A percentile compares a stretch with the other conserved stretches of the same genome.
phyloP scores from a whole-genome alignment of 2,888 invertebrate species.

The Mythimna lalbum region DNA sequence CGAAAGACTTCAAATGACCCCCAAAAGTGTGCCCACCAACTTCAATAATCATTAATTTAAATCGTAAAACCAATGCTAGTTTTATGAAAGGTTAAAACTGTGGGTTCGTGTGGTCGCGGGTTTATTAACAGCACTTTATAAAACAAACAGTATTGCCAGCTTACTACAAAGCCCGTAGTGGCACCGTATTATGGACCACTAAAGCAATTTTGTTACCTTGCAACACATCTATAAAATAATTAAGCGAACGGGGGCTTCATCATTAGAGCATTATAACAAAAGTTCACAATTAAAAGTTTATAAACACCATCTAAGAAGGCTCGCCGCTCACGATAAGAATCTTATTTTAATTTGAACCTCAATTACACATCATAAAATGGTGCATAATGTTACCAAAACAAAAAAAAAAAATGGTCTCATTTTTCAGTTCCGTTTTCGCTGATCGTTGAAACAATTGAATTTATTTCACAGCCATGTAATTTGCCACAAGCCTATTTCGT shows the following conservation, averaged over 20 bases:
- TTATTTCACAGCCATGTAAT: slow-evolving; percentile 48
- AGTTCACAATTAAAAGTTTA: slow-evolving; percentile 81
- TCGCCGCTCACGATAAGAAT: slow-evolving; percentile 73
- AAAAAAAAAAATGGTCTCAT: slow-evolving; percentile 42
- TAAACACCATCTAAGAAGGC: slow-evolving; percentile 81
- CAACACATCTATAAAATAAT: slow-evolving; percentile 78
- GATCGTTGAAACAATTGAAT: slow-evolving; percentile 60
- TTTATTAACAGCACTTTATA: slow-evolving; percentile 67
- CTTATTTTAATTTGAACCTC: slow-evolving; percentile 71
- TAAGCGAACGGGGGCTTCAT: slow-evolving; percentile 75
- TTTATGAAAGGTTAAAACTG: slow-evolving; percentile 58
- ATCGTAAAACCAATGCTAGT: slow-evolving; percentile 57
- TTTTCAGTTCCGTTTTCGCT: slow-evolving; percentile 42
- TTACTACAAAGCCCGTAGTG: slow-evolving; percentile 67
- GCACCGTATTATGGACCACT: slow-evolving; percentile 68
- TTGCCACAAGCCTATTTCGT: slow-evolving; percentile 33
- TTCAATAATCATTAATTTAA: slow-evolving; percentile 54
- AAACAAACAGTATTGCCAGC: slow-evolving; percentile 71
- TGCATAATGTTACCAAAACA: slow-evolving; percentile 49
- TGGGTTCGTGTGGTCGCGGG: slow-evolving; percentile 58
- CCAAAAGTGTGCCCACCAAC: not conserved
- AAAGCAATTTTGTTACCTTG: slow-evolving; percentile 74
- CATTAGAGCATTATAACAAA: slow-evolving; percentile 81
- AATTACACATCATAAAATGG: slow-evolving; percentile 70
- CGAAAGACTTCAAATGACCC: not conserved